Base-by-base conservation (phyloP, 1,140 invertebrate species). In the Pseudomyrmex sp. region DNA sequence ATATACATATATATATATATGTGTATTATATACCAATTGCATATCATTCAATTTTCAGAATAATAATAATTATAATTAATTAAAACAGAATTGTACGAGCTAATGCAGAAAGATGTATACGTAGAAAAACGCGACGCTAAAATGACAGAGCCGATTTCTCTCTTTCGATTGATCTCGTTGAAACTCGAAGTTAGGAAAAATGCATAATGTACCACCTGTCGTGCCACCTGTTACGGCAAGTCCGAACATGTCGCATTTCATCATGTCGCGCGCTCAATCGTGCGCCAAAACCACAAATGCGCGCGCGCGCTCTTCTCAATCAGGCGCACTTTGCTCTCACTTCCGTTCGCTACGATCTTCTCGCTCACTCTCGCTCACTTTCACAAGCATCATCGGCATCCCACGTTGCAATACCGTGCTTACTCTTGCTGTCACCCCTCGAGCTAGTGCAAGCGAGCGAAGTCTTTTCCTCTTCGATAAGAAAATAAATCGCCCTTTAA, bases 141-240 rank as follows among this genome's bases (percentile, higher is more conserved):
- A 23, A n/a, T 35, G 5, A 15, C 10, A 20, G 12, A 65, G 8
- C 35, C 5, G 50, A 18, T 48, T 44, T 48, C 48, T 7, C 0
- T 13, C 20, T 52, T 3, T 7, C 1, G 20, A 8, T 68, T 18
- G 35, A 3, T 48, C 10, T 23, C 10, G 3, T 10, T 69, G 46
- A 20, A 46, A 48, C 20, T 18, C 18, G 0, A 50, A 50, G 46
- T 20, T 7, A 48, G 63, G 62, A n/a, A 13, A 13, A 7, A 18
- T 12, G 68, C 20, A 13, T 54, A 54, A 23, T 70, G 26, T 26
- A 26, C 2, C 68, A 70, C 68, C 68, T 70, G 68, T 54, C 50
- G 50, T 20, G 26, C 68, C 68, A 70, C 68, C 68, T 70, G 68
- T 70, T 70, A 7, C 35, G 2, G 35, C 35, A 7, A 35, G 35